Evolutionary conservation across 2,797 vertebrate species (phyloP), one percentile per base, ranked within the genome.

Genomic region (Acrossocheilus wenchowensis): DNA sequence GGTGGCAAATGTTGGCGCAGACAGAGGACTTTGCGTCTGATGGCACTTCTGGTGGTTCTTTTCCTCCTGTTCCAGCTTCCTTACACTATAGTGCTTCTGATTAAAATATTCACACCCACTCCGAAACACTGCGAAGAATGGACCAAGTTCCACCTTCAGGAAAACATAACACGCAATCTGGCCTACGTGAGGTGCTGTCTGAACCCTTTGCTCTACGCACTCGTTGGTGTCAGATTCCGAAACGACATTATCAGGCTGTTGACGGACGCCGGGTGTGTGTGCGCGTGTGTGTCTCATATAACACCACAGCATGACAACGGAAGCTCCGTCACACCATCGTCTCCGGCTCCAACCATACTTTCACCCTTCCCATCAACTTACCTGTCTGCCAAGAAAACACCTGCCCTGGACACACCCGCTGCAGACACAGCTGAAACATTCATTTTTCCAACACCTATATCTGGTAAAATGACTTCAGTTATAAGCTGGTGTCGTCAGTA

Each of bases 11-110:
- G 94, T 0, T 93, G 93, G 93, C 92, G 90, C 0, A 94, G 91
- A 8, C 95, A 94, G 90, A 94, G 93, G 4, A 96, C 95, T 0
- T 91, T 98, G 86, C 94, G 95, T 45, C 92, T 99, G 68, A 97
- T 98, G 93, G 88, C 96, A 87, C 92, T 91, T 0, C 93, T 99
- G 41, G 97, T 99, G 91, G 45, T 95, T 30, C 94, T 96, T 3
- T 99, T 99, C 0, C 89, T 97, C 86, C 54, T 92, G 5, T 95
- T 98, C 92, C 98, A 99, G 93, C 93, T 98, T 43, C 98, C 98
- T 0, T 96, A 98, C 93, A 97, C 96, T 1, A 81, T 96, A 17
- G 94, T 98, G 87, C 94, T 96, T 77, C 93, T 94, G 0, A 81
- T 94, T 50, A 96, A 96, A 23, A 92, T 97, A 0, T 93, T 94